phyloP scores from a whole-genome alignment of 2,113 vertebrate genomes.

The Colinus virginianus region DNA sequence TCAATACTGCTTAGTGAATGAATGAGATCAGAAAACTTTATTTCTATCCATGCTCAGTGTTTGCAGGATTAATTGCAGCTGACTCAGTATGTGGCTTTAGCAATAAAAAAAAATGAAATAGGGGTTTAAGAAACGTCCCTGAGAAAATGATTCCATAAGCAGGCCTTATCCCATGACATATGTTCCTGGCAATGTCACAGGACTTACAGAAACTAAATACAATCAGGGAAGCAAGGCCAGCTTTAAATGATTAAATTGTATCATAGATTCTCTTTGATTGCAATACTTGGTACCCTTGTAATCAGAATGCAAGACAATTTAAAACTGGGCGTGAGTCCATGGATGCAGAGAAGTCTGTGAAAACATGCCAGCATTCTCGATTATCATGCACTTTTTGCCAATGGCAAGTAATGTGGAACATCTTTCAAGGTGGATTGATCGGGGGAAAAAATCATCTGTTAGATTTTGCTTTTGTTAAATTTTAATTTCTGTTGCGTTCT shows the following conservation, averaged over 20 bases:
- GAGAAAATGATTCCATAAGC: not conserved
- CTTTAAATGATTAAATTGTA: constrained; percentile 37
- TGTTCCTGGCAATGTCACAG: constrained; percentile 13
- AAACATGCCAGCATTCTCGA: not conserved
- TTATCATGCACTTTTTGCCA: not conserved
- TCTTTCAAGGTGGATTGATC: constrained; percentile 30
- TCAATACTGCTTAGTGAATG: not conserved
- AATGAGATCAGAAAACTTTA: not conserved
- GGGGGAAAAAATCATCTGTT: not conserved
- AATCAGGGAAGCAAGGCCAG: constrained; percentile 45
- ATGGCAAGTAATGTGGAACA: not conserved
- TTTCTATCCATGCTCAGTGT: not conserved
- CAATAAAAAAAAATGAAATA: constrained; percentile 24
- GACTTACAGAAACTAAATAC: not conserved
- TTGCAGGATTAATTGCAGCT: constrained; percentile 18
- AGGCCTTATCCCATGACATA: not conserved
- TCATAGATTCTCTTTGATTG: constrained; percentile 42
- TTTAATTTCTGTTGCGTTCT: not conserved
- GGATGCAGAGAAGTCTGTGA: not conserved
- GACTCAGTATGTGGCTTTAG: not conserved
- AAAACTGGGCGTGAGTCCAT: constrained; percentile 47
- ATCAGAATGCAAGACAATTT: constrained; percentile 32
- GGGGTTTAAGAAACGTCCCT: not conserved
- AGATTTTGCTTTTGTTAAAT: not conserved
- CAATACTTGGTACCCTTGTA: constrained; percentile 19